Conservation (phyloP, 2,888 invertebrate genomes). For the Epirrhoe alternata region DNA sequence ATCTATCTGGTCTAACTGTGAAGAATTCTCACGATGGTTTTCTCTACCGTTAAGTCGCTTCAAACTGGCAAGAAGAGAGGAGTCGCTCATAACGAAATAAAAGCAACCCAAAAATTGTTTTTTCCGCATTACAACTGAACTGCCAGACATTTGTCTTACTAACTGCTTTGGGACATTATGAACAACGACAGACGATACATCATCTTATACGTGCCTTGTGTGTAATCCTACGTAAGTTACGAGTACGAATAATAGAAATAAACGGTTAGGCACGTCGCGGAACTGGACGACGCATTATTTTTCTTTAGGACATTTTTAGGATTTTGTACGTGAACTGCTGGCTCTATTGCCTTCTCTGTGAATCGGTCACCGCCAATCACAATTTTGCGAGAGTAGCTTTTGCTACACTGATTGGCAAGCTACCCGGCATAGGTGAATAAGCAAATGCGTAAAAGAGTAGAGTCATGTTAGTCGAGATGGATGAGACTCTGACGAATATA, state of each 20-base stretch:
- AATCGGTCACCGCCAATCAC: not conserved
- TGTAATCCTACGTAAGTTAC: conserved; percentile 31
- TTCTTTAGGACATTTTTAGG: conserved; percentile 11
- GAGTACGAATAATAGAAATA: conserved; percentile 33
- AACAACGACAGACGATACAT: conserved; percentile 52
- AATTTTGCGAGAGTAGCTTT: not conserved
- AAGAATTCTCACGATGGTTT: not conserved
- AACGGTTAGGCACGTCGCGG: conserved; percentile 13
- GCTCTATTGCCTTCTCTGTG: not conserved
- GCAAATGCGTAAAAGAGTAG: too few relatives aligned
- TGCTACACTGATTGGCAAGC: too few relatives aligned
- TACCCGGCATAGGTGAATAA: too few relatives aligned
- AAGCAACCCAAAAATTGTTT: conserved; percentile 17
- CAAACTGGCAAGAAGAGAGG: not conserved
- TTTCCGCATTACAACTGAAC: conserved; percentile 14
- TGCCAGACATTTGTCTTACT: conserved; percentile 50
- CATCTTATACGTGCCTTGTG: conserved; percentile 48
- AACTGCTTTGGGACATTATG: conserved; percentile 50
- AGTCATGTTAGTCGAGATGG: too few relatives aligned
- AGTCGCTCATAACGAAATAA: conserved; percentile 8
- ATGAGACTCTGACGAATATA: too few relatives aligned
- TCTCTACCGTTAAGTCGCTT: not conserved
- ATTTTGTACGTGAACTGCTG: not conserved
- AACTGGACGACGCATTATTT: conserved; percentile 20
- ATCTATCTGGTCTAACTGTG: too few relatives aligned